A percentile compares a stretch with the other conserved stretches of the same genome.
These are phyloP conservation scores for Syngnathus scovelli DNA, from an alignment of 2,113 vertebrate species.

Conservation along the genomic window DNA sequence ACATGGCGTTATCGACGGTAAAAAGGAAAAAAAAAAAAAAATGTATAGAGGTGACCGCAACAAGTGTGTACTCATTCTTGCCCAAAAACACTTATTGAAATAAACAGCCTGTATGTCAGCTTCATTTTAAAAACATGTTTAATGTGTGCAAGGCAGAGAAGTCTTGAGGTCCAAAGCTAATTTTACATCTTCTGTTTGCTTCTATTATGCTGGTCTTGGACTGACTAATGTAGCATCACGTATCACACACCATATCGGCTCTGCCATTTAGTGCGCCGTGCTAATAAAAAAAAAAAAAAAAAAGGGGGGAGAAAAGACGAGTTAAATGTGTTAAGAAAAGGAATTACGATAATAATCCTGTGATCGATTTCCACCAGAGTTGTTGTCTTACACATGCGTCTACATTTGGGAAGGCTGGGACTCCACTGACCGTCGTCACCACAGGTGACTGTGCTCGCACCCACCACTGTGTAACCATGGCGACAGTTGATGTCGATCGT, in stretches of 20 bases:
- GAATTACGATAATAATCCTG: neutral
- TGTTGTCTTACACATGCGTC: conserved; percentile 14
- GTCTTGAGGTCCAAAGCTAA: neutral
- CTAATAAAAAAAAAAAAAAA: conserved; percentile 6
- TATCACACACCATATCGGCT: neutral
- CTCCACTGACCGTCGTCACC: conserved; percentile 30
- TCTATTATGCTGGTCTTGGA: neutral
- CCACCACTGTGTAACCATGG: neutral
- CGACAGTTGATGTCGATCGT: conserved; percentile 27
- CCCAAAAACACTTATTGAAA: conserved; percentile 59
- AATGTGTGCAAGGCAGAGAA: conserved; percentile 39
- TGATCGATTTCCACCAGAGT: neutral
- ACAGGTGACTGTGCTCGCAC: conserved; percentile 28
- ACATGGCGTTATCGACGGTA: conserved; percentile 59
- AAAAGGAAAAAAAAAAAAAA: conserved; percentile 6
- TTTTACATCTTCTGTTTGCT: neutral
- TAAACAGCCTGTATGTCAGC: conserved; percentile 69
- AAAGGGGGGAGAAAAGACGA: neutral
- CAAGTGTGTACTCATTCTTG: conserved; percentile 60
- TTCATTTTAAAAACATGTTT: conserved; percentile 49
- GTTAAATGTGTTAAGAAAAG: neutral
- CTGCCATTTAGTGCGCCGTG: neutral
- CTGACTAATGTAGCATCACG: neutral
- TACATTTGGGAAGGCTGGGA: conserved; percentile 44
- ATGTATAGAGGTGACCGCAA: conserved; percentile 65